These are phyloP conservation scores for Delphinapterus leucas DNA, from an alignment of 2,113 vertebrate species.

Conservation along the genomic window DNA sequence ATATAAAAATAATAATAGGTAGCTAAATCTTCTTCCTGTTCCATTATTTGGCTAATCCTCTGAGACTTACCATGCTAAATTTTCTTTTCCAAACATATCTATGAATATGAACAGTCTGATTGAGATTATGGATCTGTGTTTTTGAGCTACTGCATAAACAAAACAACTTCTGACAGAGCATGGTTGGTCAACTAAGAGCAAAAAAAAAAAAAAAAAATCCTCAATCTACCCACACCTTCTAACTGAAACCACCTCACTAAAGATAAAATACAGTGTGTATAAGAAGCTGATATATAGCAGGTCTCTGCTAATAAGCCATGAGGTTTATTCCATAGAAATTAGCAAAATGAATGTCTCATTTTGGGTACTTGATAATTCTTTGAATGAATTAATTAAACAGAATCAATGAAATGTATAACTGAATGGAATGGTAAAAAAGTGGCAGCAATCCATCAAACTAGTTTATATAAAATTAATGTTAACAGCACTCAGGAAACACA, in stretches of 20 bases:
- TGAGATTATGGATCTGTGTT: not conserved
- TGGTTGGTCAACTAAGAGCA: not conserved
- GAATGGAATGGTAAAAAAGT: not conserved
- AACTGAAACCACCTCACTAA: not conserved
- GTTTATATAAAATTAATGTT: not conserved
- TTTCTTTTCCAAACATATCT: not conserved
- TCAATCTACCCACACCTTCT: not conserved
- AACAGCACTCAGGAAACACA: not conserved
- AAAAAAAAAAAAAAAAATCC: not conserved
- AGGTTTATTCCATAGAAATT: not conserved
- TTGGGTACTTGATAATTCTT: not conserved
- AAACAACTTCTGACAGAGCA: not conserved
- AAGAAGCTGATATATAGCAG: not conserved
- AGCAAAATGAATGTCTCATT: not conserved
- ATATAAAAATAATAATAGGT: not conserved
- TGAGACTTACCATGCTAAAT: not conserved
- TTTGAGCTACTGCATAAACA: not conserved
- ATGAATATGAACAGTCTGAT: not conserved
- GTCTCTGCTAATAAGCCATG: not conserved
- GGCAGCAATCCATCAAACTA: not conserved
- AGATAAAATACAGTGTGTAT: not conserved
- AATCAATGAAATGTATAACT: slow-evolving; percentile 5
- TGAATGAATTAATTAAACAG: not conserved
- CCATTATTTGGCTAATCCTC: not conserved
- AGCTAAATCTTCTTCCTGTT: not conserved